Evolutionary conservation across 35 echinoderm and acorn worm species (phyloP).

Genomic region (Acanthaster planci): DNA sequence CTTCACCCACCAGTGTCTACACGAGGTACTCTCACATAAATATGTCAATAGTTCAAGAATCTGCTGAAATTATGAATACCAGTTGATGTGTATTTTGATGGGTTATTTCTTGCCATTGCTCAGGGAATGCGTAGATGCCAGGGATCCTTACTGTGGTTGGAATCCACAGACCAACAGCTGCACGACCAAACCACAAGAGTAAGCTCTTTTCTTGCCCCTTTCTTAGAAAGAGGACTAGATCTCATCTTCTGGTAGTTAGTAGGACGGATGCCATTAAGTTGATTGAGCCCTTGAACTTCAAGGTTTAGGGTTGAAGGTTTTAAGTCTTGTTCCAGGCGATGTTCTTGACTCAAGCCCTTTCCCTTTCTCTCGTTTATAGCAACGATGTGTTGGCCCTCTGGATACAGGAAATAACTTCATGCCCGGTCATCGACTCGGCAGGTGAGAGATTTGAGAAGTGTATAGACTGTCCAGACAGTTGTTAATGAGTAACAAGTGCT

Average conservation of each 20-base stretch:
- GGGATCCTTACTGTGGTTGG: slow-evolving; percentile 99
- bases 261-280: too few relatives aligned
- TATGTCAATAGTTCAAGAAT: too few relatives aligned
- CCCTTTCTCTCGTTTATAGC: slow-evolving; percentile 18
- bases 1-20: too few relatives aligned
- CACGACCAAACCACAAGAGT: slow-evolving; percentile 72
- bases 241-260: too few relatives aligned
- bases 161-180: slow-evolving; percentile 42
- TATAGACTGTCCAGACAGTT: too few relatives aligned
- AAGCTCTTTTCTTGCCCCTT: slow-evolving; percentile 27
- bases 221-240: too few relatives aligned
- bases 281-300: too few relatives aligned
- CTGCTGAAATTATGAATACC: too few relatives aligned
- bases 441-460: slow-evolving; percentile 15
- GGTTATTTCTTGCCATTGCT: neutral
- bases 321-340: neutral
- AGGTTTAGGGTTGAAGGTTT: too few relatives aligned
- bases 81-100: neutral
- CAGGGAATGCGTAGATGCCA: slow-evolving; percentile 83
- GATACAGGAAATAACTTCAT: slow-evolving; percentile 46
- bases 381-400: slow-evolving; percentile 20
- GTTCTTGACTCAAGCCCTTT: neutral
- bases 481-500: too few relatives aligned
- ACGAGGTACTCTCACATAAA: too few relatives aligned
- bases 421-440: slow-evolving; percentile 26